A percentile compares a stretch with the other conserved stretches of the same genome.
Conservation (phyloP, 1,140 invertebrate genomes). For the Pogonognathellus flavescens region DNA sequence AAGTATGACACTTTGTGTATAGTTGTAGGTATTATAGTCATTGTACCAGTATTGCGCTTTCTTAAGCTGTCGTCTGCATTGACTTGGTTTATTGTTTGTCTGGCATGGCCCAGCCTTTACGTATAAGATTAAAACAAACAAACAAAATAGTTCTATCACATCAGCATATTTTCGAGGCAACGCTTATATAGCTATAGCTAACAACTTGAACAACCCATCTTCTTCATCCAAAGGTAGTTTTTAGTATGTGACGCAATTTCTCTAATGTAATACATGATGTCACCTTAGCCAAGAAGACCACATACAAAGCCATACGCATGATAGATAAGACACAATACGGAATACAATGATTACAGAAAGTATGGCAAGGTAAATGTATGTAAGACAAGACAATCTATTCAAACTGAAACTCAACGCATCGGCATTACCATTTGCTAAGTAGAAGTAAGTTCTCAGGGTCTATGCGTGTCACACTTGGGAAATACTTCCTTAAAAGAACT, state of each 20-base stretch:
- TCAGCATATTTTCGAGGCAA: neutral
- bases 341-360: neutral
- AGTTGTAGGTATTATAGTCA: too few relatives aligned
- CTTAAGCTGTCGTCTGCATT: neutral
- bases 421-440: neutral
- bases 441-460: neutral
- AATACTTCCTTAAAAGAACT: neutral
- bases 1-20: too few relatives aligned
- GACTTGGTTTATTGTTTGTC: neutral
- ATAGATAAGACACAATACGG: neutral
- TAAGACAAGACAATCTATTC: neutral
- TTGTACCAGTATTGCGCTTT: neutral
- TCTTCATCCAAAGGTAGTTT: too few relatives aligned
- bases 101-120: neutral
- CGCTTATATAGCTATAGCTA: too few relatives aligned
- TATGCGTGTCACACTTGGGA: neutral
- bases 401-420: neutral
- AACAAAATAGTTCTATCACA: neutral
- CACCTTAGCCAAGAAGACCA: slow-evolving; percentile 20
- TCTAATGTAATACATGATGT: neutral
- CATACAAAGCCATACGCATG: slow-evolving; percentile 13
- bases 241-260: neutral
- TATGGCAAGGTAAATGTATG: neutral
- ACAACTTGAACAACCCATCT: too few relatives aligned
- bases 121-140: neutral